Evolutionary conservation across 2,797 vertebrate genomes (phyloP).

Genomic region (Melanotaenia pygmaea): DNA sequence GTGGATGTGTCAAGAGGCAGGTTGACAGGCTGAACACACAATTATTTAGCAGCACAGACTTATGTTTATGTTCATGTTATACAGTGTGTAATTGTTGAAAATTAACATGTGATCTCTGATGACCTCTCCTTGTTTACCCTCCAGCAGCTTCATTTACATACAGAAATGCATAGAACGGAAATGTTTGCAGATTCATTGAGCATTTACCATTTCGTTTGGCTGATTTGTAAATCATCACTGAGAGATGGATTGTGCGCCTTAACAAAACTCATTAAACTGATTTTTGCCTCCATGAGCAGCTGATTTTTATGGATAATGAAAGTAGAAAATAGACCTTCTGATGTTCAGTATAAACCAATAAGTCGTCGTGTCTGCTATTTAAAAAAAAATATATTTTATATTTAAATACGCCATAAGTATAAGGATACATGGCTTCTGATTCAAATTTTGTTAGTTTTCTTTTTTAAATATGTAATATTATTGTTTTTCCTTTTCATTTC

Average conservation of each 20-base stretch:
- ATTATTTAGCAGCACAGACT: neutral
- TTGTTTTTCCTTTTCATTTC: neutral
- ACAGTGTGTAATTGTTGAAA: constrained; percentile 16
- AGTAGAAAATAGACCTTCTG: constrained; percentile 42
- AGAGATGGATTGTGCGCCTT: constrained; percentile 35
- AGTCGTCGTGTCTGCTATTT: neutral
- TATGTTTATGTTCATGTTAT: constrained; percentile 16
- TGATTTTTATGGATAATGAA: constrained; percentile 49
- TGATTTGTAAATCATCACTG: constrained; percentile 28
- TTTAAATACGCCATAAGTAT: neutral
- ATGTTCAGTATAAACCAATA: constrained; percentile 5
- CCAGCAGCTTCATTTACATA: constrained; percentile 28
- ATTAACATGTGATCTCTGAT: constrained; percentile 3
- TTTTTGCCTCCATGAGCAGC: constrained; percentile 48
- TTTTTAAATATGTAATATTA: neutral
- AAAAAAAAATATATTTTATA: neutral
- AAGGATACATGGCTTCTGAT: neutral
- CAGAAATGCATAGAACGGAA: constrained; percentile 18
- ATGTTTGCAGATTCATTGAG: constrained; percentile 27
- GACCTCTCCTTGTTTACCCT: constrained; percentile 17
- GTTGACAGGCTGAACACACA: constrained; percentile 4
- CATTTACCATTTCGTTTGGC: constrained; percentile 29
- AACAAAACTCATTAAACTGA: constrained; percentile 47
- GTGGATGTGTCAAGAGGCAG: constrained; percentile 11
- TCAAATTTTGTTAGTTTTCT: neutral